Percentiles rank a stretch among this genome's conserved stretches.
Evolutionary conservation across 2,113 vertebrate species (phyloP).

Genomic region (Rhipidura dahli): DNA sequence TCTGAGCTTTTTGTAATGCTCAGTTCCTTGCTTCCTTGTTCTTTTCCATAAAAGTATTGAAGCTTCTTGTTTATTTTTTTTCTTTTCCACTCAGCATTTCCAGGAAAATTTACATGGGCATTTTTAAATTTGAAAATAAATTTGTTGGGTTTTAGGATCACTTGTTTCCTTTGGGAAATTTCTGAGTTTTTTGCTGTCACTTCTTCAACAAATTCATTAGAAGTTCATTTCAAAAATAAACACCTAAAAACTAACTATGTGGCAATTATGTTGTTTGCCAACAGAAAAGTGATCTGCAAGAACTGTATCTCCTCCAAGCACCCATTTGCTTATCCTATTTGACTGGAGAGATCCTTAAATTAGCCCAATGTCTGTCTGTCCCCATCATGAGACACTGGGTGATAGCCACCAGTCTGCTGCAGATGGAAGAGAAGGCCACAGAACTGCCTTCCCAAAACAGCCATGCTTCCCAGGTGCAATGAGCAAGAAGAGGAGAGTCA

Average conservation of each 20-base stretch:
- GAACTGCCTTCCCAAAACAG: neutral
- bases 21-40: neutral
- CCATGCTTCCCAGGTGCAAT: neutral
- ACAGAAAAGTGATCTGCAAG: neutral
- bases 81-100: neutral
- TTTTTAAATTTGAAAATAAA: neutral
- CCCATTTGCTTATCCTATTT: neutral
- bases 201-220: neutral
- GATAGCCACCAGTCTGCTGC: neutral
- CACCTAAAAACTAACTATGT: neutral
- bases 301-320: neutral
- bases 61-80: neutral
- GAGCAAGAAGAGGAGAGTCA: neutral
- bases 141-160: neutral
- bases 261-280: neutral
- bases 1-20: constrained; percentile 9
- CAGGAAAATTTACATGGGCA: neutral
- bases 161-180: neutral
- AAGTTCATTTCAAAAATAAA: neutral
- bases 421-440: neutral
- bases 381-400: neutral
- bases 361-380: neutral
- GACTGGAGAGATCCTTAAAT: neutral
- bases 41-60: neutral
- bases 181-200: neutral